Evolutionary conservation across 2,797 vertebrate genomes (phyloP).

Genomic region (Echeneis naucrates): DNA sequence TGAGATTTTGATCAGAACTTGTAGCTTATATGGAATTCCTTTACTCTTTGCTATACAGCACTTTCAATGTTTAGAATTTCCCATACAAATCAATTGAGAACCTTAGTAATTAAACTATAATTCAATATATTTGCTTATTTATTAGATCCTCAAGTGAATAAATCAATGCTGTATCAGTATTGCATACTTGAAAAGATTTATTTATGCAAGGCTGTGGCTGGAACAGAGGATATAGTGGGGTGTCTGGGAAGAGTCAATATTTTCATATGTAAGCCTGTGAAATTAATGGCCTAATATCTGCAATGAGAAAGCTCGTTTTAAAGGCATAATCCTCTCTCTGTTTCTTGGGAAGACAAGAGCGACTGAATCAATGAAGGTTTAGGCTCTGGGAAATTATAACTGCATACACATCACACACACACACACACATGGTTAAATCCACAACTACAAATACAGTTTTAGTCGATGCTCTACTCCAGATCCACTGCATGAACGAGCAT

Average conservation of each 20-base stretch:
- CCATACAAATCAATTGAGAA: slow-evolving; percentile 70
- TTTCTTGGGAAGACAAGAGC: slow-evolving; percentile 74
- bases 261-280: slow-evolving; percentile 86
- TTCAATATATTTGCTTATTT: slow-evolving; percentile 80
- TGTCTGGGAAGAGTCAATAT: slow-evolving; percentile 87
- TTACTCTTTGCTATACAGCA: not conserved
- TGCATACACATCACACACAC: slow-evolving; percentile 39
- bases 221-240: slow-evolving; percentile 72
- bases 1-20: slow-evolving; percentile 17
- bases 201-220: slow-evolving; percentile 73
- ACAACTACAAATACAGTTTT: slow-evolving; percentile 14
- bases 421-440: slow-evolving; percentile 5
- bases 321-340: slow-evolving; percentile 79
- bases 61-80: slow-evolving; percentile 24
- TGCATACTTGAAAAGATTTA: slow-evolving; percentile 73
- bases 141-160: slow-evolving; percentile 75
- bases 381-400: slow-evolving; percentile 77
- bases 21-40: slow-evolving; percentile 1
- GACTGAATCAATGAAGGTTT: slow-evolving; percentile 80
- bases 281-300: slow-evolving; percentile 86
- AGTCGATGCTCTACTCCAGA: not conserved
- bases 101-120: slow-evolving; percentile 75
- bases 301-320: slow-evolving; percentile 83
- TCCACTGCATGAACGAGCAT: not conserved
- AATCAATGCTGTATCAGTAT: slow-evolving; percentile 79